Percentiles rank a stretch among this genome's conserved stretches.
phyloP scores from a whole-genome alignment of 2,113 vertebrate species.

The Onychostruthus taczanowskii region DNA sequence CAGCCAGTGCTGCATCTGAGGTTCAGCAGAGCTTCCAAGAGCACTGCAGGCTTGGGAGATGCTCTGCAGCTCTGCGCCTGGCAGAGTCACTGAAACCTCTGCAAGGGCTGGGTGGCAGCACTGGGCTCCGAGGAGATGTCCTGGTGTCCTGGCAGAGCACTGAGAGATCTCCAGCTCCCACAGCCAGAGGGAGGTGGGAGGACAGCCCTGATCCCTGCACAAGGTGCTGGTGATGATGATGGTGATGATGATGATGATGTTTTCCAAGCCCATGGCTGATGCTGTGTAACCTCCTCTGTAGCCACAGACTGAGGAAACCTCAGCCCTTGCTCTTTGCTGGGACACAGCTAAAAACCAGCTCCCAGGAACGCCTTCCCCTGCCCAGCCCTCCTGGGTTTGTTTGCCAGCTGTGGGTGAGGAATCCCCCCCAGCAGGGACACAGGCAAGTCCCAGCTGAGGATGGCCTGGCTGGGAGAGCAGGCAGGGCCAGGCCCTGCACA shows the following conservation, averaged over 20 bases:
- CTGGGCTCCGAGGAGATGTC: neutral
- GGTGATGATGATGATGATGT: neutral
- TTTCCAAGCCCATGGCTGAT: neutral
- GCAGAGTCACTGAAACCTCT: neutral
- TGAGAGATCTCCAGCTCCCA: neutral
- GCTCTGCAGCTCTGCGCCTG: neutral
- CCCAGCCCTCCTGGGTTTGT: neutral
- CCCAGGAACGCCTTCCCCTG: neutral
- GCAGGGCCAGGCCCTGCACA: neutral
- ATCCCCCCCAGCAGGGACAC: neutral
- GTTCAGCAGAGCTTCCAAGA: neutral
- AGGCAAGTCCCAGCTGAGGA: neutral
- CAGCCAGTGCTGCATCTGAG: neutral
- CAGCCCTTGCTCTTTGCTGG: neutral
- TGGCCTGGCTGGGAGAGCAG: neutral
- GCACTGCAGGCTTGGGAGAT: neutral
- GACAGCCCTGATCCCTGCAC: neutral
- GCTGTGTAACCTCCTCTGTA: neutral
- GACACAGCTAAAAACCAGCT: neutral
- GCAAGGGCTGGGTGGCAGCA: neutral
- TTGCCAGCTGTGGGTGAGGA: neutral
- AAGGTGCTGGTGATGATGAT: neutral
- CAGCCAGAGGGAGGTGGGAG: neutral
- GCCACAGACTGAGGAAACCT: neutral
- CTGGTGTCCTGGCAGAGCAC: neutral